Conservation (phyloP, 2,888 invertebrate genomes). For the Gastrophysa polygoni region DNA sequence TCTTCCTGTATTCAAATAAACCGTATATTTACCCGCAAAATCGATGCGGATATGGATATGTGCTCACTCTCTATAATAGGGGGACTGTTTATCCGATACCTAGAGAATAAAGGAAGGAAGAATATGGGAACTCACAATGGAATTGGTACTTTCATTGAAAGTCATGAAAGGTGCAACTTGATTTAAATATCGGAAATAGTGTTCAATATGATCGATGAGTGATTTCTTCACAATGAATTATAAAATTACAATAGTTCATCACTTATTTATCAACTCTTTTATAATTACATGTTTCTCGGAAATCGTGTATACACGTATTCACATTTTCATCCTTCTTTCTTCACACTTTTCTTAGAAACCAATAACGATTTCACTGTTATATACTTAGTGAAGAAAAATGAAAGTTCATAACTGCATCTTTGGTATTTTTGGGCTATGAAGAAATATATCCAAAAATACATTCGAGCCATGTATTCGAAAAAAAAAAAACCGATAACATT, state of each 20-base stretch:
- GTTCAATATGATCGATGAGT: too few relatives aligned
- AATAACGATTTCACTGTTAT: too few relatives aligned
- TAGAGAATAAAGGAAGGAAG: slow-evolving; percentile 1
- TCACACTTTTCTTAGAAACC: too few relatives aligned
- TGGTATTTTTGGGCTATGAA: slow-evolving; percentile 18
- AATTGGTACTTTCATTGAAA: not conserved
- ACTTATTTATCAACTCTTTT: too few relatives aligned
- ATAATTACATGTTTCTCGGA: too few relatives aligned
- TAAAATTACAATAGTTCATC: too few relatives aligned
- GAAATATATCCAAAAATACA: slow-evolving; percentile 19
- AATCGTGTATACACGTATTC: too few relatives aligned
- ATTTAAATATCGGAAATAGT: not conserved
- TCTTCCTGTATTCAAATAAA: slow-evolving; percentile 33
- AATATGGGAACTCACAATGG: not conserved
- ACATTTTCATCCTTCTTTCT: too few relatives aligned
- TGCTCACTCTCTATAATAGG: slow-evolving; percentile 22
- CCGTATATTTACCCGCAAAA: slow-evolving; percentile 39
- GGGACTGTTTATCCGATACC: slow-evolving; percentile 24
- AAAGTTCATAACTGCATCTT: not conserved
- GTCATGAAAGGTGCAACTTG: not conserved
- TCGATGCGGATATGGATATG: slow-evolving; percentile 33
- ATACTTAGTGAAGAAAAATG: too few relatives aligned
- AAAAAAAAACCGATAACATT: too few relatives aligned
- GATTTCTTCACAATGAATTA: too few relatives aligned
- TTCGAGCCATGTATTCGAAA: too few relatives aligned